phyloP scores from a whole-genome alignment of 2,888 invertebrate species.

The Sphaerophoria rueppellii region DNA sequence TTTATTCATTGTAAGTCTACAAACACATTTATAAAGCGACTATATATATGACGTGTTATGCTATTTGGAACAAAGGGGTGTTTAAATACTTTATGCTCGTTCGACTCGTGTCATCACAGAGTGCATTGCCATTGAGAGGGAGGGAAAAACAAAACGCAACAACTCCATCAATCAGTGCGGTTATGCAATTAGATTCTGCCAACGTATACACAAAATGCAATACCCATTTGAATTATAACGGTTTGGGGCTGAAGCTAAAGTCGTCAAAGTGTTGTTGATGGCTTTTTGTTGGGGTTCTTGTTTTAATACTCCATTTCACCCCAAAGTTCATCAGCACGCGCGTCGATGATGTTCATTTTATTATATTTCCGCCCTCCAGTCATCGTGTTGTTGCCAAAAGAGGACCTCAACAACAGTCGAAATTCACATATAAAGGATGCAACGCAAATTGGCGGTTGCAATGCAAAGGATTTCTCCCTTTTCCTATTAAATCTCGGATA shows the following conservation, averaged over 20 bases:
- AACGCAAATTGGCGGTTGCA: slow-evolving; percentile 67
- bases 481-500: neutral
- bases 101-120: neutral
- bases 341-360: slow-evolving; percentile 66
- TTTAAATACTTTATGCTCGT: neutral
- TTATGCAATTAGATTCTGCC: slow-evolving; percentile 72
- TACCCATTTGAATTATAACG: slow-evolving; percentile 38
- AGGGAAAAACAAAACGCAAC: slow-evolving; percentile 36
- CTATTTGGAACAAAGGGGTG: slow-evolving; percentile 19
- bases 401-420: slow-evolving; percentile 39
- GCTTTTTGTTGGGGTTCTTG: slow-evolving; percentile 7
- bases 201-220: slow-evolving; percentile 64
- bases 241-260: slow-evolving; percentile 9
- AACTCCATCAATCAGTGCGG: slow-evolving; percentile 73
- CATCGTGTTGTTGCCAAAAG: neutral
- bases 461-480: slow-evolving; percentile 39
- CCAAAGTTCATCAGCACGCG: neutral
- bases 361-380: slow-evolving; percentile 42
- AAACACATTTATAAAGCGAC: neutral
- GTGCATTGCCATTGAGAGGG: neutral
- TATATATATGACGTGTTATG: slow-evolving; percentile 30
- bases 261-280: neutral
- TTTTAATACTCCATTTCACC: neutral
- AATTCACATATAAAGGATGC: slow-evolving; percentile 37
- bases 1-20: too few relatives aligned